These are phyloP conservation scores for Galaxea fascicularis DNA, from an alignment of 92 coral and sea anemone genomes.

Conservation along the genomic window DNA sequence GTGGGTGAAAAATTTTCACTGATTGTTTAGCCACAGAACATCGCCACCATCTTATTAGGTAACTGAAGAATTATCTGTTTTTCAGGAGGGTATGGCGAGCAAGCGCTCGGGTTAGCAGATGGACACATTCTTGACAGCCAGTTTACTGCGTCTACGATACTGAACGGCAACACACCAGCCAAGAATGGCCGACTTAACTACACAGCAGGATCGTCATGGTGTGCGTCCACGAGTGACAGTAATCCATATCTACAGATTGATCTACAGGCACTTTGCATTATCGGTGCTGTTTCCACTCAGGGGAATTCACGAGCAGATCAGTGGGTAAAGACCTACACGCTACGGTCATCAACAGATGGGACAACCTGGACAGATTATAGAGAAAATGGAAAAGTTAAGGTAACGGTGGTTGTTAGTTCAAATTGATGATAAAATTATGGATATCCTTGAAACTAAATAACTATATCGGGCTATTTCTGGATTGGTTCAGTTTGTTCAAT, in stretches of 20 bases:
- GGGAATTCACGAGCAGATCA: conserved; percentile 29
- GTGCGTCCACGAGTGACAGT: conserved; percentile 34
- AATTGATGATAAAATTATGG: background rate
- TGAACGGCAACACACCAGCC: background rate
- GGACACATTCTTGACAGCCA: conserved; percentile 2
- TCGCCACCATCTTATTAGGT: background rate
- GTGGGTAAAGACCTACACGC: conserved; percentile 23
- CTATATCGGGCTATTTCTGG: no score
- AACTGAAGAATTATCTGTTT: background rate
- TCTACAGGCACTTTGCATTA: background rate
- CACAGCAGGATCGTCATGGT: conserved; percentile 44
- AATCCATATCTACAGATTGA: conserved; percentile 34
- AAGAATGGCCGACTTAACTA: conserved; percentile 18
- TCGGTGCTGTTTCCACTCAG: conserved; percentile 7
- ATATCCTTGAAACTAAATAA: no score
- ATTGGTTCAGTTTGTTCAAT: no score
- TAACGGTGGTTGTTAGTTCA: background rate
- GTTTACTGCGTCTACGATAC: background rate
- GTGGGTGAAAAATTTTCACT: no score
- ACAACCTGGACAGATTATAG: conserved; percentile 17
- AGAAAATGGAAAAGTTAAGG: background rate
- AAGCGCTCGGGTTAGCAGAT: background rate
- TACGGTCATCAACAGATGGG: conserved; percentile 26
- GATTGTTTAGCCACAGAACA: no score
- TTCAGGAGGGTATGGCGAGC: background rate